These are phyloP conservation scores for Papilio gigon DNA, from an alignment of 2,888 invertebrate genomes.

Conservation along the genomic window DNA sequence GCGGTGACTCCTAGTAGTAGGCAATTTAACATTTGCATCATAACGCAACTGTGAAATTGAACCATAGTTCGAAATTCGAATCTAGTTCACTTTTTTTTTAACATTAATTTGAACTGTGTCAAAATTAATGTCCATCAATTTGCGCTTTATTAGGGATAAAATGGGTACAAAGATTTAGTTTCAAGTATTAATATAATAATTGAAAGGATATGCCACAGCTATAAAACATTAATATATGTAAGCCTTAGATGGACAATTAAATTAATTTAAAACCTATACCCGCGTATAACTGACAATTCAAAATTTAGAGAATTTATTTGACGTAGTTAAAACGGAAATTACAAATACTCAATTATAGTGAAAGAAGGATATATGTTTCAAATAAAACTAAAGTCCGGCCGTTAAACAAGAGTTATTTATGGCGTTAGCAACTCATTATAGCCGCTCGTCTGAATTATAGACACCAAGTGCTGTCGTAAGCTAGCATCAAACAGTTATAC, in stretches of 20 bases:
- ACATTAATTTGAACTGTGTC: no score
- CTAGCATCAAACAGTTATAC: constrained; percentile 20
- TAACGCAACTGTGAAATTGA: no score
- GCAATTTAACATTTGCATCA: no score
- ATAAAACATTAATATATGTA: background rate
- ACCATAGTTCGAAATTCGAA: no score
- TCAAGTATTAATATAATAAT: background rate
- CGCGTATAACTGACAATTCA: constrained; percentile 32
- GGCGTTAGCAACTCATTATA: constrained; percentile 39
- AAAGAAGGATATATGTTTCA: constrained; percentile 36
- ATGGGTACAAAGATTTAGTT: no score
- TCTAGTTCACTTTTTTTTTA: no score
- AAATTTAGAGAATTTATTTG: constrained; percentile 36
- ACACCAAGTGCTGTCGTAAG: constrained; percentile 7
- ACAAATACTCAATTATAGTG: constrained; percentile 35
- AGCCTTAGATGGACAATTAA: background rate
- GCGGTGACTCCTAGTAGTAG: no score
- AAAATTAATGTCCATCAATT: no score
- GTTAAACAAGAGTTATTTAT: constrained; percentile 40
- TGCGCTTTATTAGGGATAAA: no score
- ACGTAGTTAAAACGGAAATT: constrained; percentile 35
- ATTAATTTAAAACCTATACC: background rate
- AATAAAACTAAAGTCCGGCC: constrained; percentile 37
- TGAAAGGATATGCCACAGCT: background rate
- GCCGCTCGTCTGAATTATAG: constrained; percentile 33